phyloP scores from a whole-genome alignment of 2,888 invertebrate genomes.

The Meta bourneti region DNA sequence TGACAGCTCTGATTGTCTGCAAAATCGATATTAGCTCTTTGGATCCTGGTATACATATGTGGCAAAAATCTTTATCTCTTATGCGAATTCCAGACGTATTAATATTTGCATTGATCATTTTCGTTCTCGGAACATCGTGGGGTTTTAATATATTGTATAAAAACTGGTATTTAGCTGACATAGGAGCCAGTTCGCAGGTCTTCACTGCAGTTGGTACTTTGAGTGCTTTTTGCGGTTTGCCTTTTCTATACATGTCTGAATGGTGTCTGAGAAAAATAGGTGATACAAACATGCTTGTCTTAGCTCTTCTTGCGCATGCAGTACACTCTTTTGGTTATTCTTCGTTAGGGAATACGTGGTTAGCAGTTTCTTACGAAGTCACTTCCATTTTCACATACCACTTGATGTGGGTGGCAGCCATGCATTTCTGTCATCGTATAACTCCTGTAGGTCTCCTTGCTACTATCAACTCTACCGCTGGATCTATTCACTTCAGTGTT shows the following conservation, averaged over 20 bases:
- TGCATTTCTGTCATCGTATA: background rate
- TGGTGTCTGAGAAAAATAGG: background rate
- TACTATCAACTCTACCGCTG: slow-evolving; percentile 2
- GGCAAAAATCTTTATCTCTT: background rate
- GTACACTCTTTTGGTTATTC: slow-evolving; percentile 6
- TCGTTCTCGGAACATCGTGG: background rate
- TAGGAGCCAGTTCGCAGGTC: background rate
- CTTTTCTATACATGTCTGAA: slow-evolving; percentile 9
- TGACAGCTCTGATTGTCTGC: background rate
- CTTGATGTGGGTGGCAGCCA: slow-evolving; percentile 2
- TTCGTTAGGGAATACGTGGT: background rate
- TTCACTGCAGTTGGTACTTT: background rate
- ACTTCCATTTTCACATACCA: slow-evolving; percentile 2
- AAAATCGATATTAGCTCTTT: background rate
- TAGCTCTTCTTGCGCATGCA: background rate
- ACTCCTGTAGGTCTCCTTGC: slow-evolving; percentile 3
- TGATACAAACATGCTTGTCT: background rate
- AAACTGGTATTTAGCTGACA: slow-evolving; percentile 6
- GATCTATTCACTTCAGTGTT: slow-evolving; percentile 5
- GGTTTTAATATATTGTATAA: background rate
- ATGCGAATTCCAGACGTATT: background rate
- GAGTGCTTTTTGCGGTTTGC: background rate
- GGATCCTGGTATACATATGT: background rate
- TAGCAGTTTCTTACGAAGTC: background rate
- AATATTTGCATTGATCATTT: background rate